Percentiles rank a stretch among this genome's conserved stretches.
These are phyloP conservation scores for Hemaris fuciformis DNA, from an alignment of 2,888 invertebrate species.

Conservation along the genomic window DNA sequence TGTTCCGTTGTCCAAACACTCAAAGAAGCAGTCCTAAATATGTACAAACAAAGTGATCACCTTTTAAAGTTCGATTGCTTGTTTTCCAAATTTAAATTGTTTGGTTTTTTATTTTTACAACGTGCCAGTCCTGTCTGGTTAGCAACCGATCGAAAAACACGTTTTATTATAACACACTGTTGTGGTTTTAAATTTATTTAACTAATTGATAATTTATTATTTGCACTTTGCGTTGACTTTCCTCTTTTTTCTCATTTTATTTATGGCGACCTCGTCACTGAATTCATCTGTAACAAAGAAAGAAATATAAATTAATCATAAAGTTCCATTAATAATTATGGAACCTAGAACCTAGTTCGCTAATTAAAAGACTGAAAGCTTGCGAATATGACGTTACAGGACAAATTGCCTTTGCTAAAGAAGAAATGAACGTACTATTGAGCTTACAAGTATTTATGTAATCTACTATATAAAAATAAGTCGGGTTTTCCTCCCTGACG, in stretches of 20 bases:
- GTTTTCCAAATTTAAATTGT: conserved; percentile 50
- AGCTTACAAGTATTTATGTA: no score
- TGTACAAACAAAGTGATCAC: conserved; percentile 69
- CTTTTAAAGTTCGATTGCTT: conserved; percentile 70
- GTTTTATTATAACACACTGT: conserved; percentile 24
- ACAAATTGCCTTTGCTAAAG: no score
- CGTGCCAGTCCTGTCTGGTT: conserved; percentile 66
- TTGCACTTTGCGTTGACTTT: conserved; percentile 37
- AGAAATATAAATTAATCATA: conserved; percentile 31
- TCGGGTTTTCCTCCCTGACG: no score
- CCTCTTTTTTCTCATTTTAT: conserved; percentile 78
- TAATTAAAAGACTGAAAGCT: no score
- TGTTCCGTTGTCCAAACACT: no score
- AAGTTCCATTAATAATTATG: neutral
- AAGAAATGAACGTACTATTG: no score
- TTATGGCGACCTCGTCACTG: conserved; percentile 21
- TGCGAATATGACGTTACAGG: no score
- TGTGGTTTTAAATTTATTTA: conserved; percentile 24
- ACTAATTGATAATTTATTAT: neutral
- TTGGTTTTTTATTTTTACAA: conserved; percentile 42
- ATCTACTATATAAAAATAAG: no score
- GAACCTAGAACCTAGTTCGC: no score
- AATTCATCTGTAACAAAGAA: conserved; percentile 48
- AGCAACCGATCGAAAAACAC: conserved; percentile 31
- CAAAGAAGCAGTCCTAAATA: conserved; percentile 69